Evolutionary conservation across 2,797 vertebrate species (phyloP).

Genomic region (Argyrosomus regius): DNA sequence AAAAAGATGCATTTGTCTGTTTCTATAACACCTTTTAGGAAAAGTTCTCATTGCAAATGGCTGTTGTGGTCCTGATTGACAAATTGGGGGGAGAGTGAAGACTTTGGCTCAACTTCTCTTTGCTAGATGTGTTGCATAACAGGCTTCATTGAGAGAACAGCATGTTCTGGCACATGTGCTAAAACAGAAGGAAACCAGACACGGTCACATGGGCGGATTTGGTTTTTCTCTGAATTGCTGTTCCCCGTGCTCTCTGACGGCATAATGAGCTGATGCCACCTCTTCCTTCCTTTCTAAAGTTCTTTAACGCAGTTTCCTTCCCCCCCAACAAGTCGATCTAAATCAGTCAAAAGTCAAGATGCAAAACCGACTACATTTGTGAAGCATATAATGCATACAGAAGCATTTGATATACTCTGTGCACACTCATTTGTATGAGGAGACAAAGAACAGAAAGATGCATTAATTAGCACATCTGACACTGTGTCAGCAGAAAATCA

Average conservation of each 20-base stretch:
- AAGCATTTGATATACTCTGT: neutral
- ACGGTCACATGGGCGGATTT: conserved; percentile 78
- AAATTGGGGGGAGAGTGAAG: too few species aligned
- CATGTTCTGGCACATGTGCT: conserved; percentile 72
- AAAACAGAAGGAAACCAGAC: conserved; percentile 85
- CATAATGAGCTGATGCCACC: conserved; percentile 50
- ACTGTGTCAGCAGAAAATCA: neutral
- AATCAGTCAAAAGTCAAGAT: conserved; percentile 3
- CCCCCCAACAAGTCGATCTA: conserved; percentile 17
- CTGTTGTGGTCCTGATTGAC: neutral
- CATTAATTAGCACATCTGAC: neutral
- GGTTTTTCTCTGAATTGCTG: conserved; percentile 89
- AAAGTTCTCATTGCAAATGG: neutral
- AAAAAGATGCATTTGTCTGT: neutral
- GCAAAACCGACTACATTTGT: neutral
- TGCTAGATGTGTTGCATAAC: conserved; percentile 67
- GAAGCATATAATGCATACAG: neutral
- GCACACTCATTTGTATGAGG: neutral
- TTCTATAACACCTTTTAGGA: neutral
- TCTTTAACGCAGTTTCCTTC: conserved; percentile 50
- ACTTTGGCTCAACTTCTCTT: conserved; percentile 30
- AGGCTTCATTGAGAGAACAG: conserved; percentile 76
- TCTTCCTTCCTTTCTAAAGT: conserved; percentile 64
- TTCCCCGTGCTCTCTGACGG: conserved; percentile 58
- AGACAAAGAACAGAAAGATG: conserved; percentile 9